phyloP scores from a whole-genome alignment of 2,888 invertebrate species.

The Nebria brevicollis region DNA sequence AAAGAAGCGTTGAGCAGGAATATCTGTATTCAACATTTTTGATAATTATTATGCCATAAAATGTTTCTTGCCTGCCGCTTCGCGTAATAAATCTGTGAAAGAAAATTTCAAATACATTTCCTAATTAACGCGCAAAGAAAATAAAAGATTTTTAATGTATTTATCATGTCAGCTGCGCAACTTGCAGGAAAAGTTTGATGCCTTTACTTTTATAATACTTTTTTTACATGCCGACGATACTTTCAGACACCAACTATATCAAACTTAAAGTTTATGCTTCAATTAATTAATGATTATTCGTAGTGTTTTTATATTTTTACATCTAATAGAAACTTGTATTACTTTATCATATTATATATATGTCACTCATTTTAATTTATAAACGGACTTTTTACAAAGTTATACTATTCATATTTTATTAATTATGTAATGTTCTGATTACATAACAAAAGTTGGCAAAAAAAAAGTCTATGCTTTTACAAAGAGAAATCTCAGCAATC shows the following conservation, averaged over 20 bases:
- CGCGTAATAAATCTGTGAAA: not conserved
- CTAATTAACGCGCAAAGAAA: slow-evolving; percentile 1
- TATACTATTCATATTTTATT: not conserved
- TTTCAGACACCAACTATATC: not conserved
- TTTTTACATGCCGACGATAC: not conserved
- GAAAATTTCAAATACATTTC: not conserved
- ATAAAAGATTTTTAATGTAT: not conserved
- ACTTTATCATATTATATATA: not conserved
- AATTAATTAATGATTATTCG: not conserved
- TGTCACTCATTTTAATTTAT: not conserved
- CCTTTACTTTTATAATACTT: not conserved
- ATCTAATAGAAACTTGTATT: not conserved
- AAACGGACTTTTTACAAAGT: not conserved
- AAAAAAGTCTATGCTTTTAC: not conserved
- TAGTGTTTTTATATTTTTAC: not conserved
- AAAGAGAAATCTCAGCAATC: not conserved
- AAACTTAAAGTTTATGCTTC: not conserved
- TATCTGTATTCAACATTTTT: not conserved
- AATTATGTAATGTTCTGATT: not conserved
- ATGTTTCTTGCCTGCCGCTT: not conserved
- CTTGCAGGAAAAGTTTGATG: not conserved
- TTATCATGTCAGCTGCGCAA: slow-evolving; percentile 1
- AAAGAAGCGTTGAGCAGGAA: not conserved
- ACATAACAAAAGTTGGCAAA: not conserved
- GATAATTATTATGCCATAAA: not conserved